Evolutionary conservation across 2,888 invertebrate species (phyloP).

Genomic region (Hedya salicella): DNA sequence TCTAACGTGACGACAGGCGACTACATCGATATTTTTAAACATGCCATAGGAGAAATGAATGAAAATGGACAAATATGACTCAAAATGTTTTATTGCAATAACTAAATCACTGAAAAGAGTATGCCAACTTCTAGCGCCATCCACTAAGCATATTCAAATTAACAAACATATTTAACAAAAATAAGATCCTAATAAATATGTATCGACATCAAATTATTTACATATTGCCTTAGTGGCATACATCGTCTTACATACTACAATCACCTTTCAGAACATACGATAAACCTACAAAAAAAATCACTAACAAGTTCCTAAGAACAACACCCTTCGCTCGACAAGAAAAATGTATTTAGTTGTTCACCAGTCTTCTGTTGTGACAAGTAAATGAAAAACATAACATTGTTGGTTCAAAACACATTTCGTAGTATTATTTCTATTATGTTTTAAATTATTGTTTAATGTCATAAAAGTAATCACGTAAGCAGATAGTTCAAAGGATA

Average conservation of each 20-base stretch:
- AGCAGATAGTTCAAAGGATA: constrained; percentile 38
- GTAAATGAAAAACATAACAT: constrained; percentile 24
- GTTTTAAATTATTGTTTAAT: constrained; percentile 23
- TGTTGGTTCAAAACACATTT: no score
- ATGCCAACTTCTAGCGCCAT: constrained; percentile 68
- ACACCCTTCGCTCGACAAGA: constrained; percentile 20
- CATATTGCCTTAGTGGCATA: constrained; percentile 73
- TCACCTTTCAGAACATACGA: constrained; percentile 60
- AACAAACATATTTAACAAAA: constrained; percentile 69
- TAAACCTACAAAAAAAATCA: constrained; percentile 53
- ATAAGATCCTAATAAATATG: constrained; percentile 62
- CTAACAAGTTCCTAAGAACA: constrained; percentile 36
- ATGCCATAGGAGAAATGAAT: background rate
- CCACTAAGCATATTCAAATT: constrained; percentile 69
- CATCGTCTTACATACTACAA: constrained; percentile 68
- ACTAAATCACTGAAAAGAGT: constrained; percentile 79
- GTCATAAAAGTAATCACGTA: constrained; percentile 39
- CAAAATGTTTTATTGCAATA: constrained; percentile 79
- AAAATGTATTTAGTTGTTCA: constrained; percentile 26
- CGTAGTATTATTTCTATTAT: constrained; percentile 27
- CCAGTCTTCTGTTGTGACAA: constrained; percentile 39
- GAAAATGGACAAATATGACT: constrained; percentile 59
- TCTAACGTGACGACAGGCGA: no score
- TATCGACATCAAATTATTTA: constrained; percentile 69
- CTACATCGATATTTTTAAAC: no score